Evolutionary conservation across 30 jellyfish, hydroid and myxozoan genomes (phyloP).

Genomic region (Aurelia sp.): DNA sequence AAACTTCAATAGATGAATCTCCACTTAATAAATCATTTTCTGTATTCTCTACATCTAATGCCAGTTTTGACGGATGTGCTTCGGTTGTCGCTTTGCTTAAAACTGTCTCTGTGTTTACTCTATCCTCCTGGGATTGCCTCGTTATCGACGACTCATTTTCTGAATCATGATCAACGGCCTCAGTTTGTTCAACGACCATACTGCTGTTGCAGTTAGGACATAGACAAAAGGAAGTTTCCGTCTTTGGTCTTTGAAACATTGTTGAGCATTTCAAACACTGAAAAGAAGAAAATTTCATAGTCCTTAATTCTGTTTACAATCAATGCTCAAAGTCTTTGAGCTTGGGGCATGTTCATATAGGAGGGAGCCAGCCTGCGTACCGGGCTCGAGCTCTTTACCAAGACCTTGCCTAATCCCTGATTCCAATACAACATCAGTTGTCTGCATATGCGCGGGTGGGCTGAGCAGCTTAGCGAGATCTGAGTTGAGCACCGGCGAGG

Average conservation of each 20-base stretch:
- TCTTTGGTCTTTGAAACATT: constrained; percentile 28
- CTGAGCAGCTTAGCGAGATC: too few species aligned
- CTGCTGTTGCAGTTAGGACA: constrained; percentile 78
- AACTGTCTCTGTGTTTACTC: background rate
- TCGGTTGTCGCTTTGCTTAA: background rate
- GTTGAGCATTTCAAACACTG: constrained; percentile 90
- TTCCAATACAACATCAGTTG: too few species aligned
- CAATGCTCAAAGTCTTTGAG: too few species aligned
- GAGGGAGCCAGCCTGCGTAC: too few species aligned
- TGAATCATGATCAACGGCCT: background rate
- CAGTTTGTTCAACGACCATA: constrained; percentile 71
- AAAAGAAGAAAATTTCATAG: background rate
- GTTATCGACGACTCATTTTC: too few species aligned
- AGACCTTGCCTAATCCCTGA: too few species aligned
- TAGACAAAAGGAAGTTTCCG: constrained; percentile 28
- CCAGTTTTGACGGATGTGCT: background rate
- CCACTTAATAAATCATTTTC: background rate
- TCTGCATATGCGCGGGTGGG: too few species aligned
- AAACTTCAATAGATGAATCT: constrained; percentile 32
- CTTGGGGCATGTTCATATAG: too few species aligned
- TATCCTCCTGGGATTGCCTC: too few species aligned
- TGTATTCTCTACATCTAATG: background rate
- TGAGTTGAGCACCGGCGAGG: too few species aligned
- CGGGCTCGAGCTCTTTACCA: too few species aligned
- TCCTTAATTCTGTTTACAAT: too few species aligned